Conservation (phyloP, 2,113 vertebrate species). For the Eclectus roratus region DNA sequence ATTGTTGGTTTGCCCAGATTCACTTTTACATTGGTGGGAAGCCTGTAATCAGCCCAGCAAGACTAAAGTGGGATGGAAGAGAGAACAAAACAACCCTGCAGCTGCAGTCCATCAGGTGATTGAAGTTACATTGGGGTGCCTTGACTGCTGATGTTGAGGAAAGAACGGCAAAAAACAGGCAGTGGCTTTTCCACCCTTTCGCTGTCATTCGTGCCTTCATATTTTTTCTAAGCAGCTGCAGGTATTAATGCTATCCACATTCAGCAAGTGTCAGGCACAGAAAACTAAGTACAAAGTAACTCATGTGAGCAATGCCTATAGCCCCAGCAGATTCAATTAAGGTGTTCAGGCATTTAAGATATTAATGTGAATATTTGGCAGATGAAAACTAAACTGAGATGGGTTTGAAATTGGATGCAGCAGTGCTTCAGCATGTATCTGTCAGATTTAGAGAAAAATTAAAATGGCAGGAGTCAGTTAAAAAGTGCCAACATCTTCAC, state of each 20-base stretch:
- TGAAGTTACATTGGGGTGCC: rapidly evolving
- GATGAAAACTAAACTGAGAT: not conserved
- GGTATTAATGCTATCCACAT: not conserved
- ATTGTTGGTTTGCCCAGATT: not conserved
- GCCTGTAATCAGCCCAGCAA: not conserved
- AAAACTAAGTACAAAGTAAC: not conserved
- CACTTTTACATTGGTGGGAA: not conserved
- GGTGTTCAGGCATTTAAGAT: not conserved
- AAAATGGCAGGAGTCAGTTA: not conserved
- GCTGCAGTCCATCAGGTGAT: not conserved
- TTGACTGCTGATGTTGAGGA: not conserved
- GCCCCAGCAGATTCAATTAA: not conserved
- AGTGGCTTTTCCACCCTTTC: not conserved
- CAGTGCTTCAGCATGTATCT: not conserved
- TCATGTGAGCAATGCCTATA: not conserved
- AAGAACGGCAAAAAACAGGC: not conserved
- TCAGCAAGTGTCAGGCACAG: not conserved
- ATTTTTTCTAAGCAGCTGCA: not conserved
- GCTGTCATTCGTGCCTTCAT: not conserved
- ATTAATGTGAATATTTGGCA: not conserved
- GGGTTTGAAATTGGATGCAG: not conserved
- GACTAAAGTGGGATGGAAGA: not conserved
- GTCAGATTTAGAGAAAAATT: not conserved
- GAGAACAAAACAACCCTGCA: not conserved
- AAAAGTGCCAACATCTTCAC: not conserved